These are phyloP conservation scores for Pachliopta kotzebuea DNA, from an alignment of 2,888 invertebrate species.

Conservation along the genomic window DNA sequence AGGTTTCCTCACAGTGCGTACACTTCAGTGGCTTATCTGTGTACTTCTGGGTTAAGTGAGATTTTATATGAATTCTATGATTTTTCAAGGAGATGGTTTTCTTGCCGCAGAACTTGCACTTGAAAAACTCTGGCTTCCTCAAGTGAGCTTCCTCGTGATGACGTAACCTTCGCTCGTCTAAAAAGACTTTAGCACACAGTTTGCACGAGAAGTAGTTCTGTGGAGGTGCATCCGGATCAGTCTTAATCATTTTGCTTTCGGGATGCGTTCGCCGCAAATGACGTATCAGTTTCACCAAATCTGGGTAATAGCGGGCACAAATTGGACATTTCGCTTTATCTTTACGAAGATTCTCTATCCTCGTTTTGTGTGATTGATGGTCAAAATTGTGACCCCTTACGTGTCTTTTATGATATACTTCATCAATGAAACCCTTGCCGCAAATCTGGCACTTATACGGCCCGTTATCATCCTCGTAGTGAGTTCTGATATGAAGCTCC, in stretches of 20 bases:
- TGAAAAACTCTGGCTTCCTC: slow-evolving; percentile 67
- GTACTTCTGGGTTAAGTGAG: slow-evolving; percentile 64
- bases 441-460: slow-evolving; percentile 76
- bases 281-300: slow-evolving; percentile 66
- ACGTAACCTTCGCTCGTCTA: slow-evolving; percentile 58
- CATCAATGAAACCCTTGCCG: slow-evolving; percentile 76
- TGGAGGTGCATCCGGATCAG: slow-evolving; percentile 71
- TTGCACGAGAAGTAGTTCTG: slow-evolving; percentile 63
- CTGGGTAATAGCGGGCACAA: slow-evolving; percentile 65
- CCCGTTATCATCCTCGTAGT: slow-evolving; percentile 74
- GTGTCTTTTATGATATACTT: slow-evolving; percentile 71
- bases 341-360: slow-evolving; percentile 63
- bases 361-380: slow-evolving; percentile 61
- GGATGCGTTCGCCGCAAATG: slow-evolving; percentile 70
- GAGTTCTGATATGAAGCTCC: slow-evolving; percentile 69
- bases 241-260: slow-evolving; percentile 76
- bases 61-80: slow-evolving; percentile 67
- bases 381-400: slow-evolving; percentile 78
- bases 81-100: slow-evolving; percentile 64
- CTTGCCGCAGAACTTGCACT: slow-evolving; percentile 73
- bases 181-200: slow-evolving; percentile 69
- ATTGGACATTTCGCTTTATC: slow-evolving; percentile 73
- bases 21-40: slow-evolving; percentile 66
- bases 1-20: slow-evolving; percentile 62
- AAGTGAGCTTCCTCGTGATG: slow-evolving; percentile 65